A percentile compares a stretch with the other conserved stretches of the same genome.
These are phyloP conservation scores for Engystomops pustulosus DNA, from an alignment of 2,113 vertebrate genomes.

Conservation along the genomic window DNA sequence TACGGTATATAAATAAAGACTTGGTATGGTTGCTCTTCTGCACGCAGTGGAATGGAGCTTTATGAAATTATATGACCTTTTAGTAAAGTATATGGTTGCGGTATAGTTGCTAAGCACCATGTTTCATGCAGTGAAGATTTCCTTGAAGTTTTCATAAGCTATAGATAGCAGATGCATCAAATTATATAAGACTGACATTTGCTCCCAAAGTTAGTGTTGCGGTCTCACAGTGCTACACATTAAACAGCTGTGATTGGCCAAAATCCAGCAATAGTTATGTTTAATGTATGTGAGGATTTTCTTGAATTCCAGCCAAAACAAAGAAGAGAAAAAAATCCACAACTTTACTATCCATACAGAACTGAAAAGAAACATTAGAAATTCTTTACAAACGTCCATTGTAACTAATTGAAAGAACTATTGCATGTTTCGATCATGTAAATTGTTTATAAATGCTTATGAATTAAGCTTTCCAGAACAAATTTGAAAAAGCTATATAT, in stretches of 20 bases:
- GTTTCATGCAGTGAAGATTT: not conserved
- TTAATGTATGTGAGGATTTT: not conserved
- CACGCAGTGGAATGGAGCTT: not conserved
- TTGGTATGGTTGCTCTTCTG: not conserved
- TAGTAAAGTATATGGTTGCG: not conserved
- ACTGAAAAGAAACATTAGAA: not conserved
- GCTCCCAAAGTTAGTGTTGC: conserved; percentile 3
- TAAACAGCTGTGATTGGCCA: conserved; percentile 24
- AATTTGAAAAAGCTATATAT: not conserved
- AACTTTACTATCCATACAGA: not conserved
- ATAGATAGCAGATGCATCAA: not conserved
- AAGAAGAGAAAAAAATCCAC: not conserved
- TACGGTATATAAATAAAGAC: no score
- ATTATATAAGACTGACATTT: conserved; percentile 9
- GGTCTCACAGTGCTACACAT: conserved; percentile 19
- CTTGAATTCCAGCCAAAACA: conserved; percentile 1
- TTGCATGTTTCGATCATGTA: not conserved
- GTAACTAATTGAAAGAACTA: not conserved
- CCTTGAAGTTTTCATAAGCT: not conserved
- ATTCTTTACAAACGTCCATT: not conserved
- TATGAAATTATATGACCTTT: not conserved
- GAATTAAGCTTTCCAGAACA: not conserved
- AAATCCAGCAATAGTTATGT: conserved; percentile 6
- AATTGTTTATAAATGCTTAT: not conserved
- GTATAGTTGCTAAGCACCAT: not conserved